Conservation (phyloP, 2,888 invertebrate genomes). For the Chloromyia formosa region DNA sequence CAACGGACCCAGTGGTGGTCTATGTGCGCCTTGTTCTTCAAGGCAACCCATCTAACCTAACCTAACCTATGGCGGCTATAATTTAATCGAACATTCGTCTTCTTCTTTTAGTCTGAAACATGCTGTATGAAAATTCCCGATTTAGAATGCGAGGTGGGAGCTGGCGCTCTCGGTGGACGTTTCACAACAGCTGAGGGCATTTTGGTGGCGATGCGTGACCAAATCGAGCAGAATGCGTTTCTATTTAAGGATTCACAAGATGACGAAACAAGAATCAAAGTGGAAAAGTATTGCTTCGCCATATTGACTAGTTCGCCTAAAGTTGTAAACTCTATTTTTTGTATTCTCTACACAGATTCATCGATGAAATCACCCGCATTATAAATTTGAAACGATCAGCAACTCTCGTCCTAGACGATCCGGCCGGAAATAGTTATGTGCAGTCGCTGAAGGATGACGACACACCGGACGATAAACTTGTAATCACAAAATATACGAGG, state of each 20-base stretch:
- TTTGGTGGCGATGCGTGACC: conserved; percentile 78
- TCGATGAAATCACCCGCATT: conserved; percentile 73
- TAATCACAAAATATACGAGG: conserved; percentile 81
- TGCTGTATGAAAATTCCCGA: conserved; percentile 84
- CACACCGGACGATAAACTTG: conserved; percentile 77
- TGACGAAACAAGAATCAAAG: conserved; percentile 64
- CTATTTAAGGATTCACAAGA: conserved; percentile 79
- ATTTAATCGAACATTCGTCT: no score
- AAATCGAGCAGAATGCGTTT: conserved; percentile 74
- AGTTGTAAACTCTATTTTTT: conserved; percentile 21
- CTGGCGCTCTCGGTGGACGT: conserved; percentile 86
- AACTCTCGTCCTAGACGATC: conserved; percentile 91
- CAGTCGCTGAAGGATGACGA: conserved; percentile 79
- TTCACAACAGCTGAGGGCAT: conserved; percentile 97
- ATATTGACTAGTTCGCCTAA: background rate
- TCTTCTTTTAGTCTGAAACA: conserved; percentile 74
- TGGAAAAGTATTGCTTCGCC: conserved; percentile 9
- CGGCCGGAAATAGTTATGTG: conserved; percentile 96
- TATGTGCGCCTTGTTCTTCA: no score
- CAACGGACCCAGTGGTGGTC: no score
- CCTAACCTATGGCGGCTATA: no score
- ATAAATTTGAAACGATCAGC: conserved; percentile 70
- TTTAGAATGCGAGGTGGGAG: conserved; percentile 85
- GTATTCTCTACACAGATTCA: no score
- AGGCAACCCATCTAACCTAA: no score